phyloP scores from a whole-genome alignment of 2,113 vertebrate genomes.

The Azemiops feae region DNA sequence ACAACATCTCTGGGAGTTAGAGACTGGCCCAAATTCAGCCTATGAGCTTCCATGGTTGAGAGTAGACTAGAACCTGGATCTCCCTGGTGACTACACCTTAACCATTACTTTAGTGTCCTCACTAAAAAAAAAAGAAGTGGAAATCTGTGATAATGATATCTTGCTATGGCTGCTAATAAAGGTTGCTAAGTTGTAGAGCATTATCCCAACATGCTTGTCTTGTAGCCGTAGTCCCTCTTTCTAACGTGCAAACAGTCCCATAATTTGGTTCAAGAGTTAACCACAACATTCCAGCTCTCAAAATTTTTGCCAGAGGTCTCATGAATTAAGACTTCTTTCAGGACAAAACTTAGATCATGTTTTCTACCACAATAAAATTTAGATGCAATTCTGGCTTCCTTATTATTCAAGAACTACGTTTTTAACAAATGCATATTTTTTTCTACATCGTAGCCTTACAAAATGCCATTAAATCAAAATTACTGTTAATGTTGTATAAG shows the following conservation, averaged over 20 bases:
- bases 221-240: neutral
- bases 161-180: neutral
- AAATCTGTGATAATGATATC: neutral
- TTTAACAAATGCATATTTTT: conserved; percentile 23
- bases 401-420: conserved; percentile 32
- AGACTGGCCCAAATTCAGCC: neutral
- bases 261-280: neutral
- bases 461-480: conserved; percentile 49
- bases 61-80: neutral
- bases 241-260: neutral
- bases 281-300: neutral
- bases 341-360: conserved; percentile 21
- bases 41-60: neutral
- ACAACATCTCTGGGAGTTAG: neutral
- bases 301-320: neutral
- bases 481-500: conserved; percentile 41
- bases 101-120: neutral
- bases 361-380: conserved; percentile 24
- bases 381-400: conserved; percentile 35
- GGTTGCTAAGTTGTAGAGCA: neutral
- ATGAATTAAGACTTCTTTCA: neutral
- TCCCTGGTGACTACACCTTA: neutral
- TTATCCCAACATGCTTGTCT: neutral
- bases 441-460: conserved; percentile 43
- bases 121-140: neutral